phyloP scores from a whole-genome alignment of 2,113 vertebrate species.

The Macrotus californicus region DNA sequence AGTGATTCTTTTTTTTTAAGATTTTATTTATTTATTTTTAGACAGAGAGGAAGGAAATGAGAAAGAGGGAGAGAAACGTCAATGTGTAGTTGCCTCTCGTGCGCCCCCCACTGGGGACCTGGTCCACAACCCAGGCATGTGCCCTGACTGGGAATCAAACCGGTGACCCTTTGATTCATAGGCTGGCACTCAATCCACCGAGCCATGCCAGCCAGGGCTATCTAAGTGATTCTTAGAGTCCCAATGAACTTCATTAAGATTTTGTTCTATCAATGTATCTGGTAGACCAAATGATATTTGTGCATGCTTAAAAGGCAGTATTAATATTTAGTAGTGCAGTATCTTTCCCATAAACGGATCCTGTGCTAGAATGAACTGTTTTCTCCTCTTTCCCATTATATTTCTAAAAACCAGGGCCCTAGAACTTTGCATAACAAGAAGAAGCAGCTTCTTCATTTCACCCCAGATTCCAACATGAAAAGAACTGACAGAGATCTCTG shows the following conservation, averaged over 20 bases:
- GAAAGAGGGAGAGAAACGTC: no score
- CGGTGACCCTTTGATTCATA: no score
- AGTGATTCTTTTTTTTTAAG: not conserved
- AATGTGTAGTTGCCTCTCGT: no score
- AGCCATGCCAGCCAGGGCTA: no score
- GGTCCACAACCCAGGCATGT: no score
- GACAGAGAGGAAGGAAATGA: no score
- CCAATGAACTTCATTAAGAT: not conserved
- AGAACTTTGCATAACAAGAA: not conserved
- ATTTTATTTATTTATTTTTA: no score
- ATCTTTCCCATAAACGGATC: not conserved
- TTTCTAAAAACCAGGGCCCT: not conserved
- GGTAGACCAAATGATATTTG: not conserved
- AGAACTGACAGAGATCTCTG: not conserved
- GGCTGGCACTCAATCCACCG: no score
- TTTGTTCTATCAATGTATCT: not conserved
- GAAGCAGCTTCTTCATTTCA: not conserved
- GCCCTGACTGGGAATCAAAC: no score
- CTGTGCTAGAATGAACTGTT: not conserved
- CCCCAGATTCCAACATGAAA: not conserved
- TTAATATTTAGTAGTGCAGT: not conserved
- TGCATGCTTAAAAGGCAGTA: not conserved
- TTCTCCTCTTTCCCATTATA: not conserved
- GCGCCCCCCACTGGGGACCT: no score
- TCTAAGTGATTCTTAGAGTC: not conserved